Evolutionary conservation across 1,140 invertebrate species (phyloP), one percentile per base, ranked within the genome.

Genomic region (Hypothenemus hampei): DNA sequence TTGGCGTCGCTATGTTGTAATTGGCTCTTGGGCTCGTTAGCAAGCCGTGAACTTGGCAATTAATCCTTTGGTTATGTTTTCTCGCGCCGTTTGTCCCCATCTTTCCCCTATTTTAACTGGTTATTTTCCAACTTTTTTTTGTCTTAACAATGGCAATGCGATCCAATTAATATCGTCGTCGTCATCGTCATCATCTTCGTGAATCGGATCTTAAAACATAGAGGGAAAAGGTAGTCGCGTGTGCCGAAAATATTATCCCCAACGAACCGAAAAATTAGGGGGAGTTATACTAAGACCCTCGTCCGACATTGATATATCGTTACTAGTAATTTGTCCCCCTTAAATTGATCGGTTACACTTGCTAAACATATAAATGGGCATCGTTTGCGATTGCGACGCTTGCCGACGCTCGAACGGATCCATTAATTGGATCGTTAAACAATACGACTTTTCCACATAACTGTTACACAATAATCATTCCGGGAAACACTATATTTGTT

Each of bases 31-130:
- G 65, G 61, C 65, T 64, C 63, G 65, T 66, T 66, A 66, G 63
- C 65, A 70, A 70, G 69, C 69, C 66, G 70, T 70, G 69, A 72
- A 70, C 67, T 72, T 72, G 63, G 68, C 70, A 71, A 71, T 71
- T 71, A 71, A 71, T 71, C 68, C 68, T 67, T 67, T 69, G 68
- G 69, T 67, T 70, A 64, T 62, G 66, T 44, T 43, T 3, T n/a
- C 49, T n/a, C 33, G 13, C 23, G 5, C 16, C 46, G 20, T 8
- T 18, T 33, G 16, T 19, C 13, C 18, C 18, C 18, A 36, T 22
- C 18, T n/a, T 16, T 19, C 24, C 23, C 15, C 11, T 4, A 10
- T 31, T 39, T 18, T 39, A 31, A 31, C n/a, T n/a, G 26, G 1
- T 3, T 31, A 31, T 31, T 3, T 31, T 31, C 26, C 3, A 8